Conservation (phyloP, 1,140 invertebrate species). For the Epicauta chinensis region DNA sequence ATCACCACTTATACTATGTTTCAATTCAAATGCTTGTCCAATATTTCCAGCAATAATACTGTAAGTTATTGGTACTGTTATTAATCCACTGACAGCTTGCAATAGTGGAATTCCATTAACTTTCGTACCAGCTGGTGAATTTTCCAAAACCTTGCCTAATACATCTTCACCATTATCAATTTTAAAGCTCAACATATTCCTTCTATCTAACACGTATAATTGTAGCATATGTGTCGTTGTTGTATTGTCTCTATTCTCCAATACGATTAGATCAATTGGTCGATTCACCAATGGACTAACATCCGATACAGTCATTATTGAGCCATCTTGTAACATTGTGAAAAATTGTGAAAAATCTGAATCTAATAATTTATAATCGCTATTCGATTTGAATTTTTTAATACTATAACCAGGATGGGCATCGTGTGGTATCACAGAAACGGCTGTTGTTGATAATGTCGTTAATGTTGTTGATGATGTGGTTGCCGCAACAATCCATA, state of each 20-base stretch:
- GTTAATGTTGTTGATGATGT: constrained; percentile 5
- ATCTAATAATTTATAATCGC: constrained; percentile 61
- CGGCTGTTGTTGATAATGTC: constrained; percentile 18
- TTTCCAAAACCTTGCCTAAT: constrained; percentile 59
- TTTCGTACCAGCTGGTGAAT: constrained; percentile 59
- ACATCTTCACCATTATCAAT: constrained; percentile 57
- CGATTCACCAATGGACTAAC: constrained; percentile 70
- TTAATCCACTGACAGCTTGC: constrained; percentile 50
- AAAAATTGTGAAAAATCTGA: constrained; percentile 77
- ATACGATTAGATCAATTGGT: constrained; percentile 70
- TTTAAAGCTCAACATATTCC: constrained; percentile 71
- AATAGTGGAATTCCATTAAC: constrained; percentile 63
- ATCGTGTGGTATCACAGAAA: constrained; percentile 70
- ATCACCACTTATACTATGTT: constrained; percentile 50
- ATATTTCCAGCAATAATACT: constrained; percentile 68
- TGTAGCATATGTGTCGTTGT: constrained; percentile 74
- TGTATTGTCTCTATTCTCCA: constrained; percentile 71
- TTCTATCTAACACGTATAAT: constrained; percentile 73
- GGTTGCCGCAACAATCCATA: constrained; percentile 8
- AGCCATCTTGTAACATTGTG: constrained; percentile 77
- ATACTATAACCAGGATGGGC: constrained; percentile 79
- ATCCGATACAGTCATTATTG: constrained; percentile 84
- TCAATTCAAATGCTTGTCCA: constrained; percentile 62
- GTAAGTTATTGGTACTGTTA: constrained; percentile 63
- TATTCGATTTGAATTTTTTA: constrained; percentile 57